phyloP scores from a whole-genome alignment of 2,113 vertebrate species.

The Cynocephalus volans region DNA sequence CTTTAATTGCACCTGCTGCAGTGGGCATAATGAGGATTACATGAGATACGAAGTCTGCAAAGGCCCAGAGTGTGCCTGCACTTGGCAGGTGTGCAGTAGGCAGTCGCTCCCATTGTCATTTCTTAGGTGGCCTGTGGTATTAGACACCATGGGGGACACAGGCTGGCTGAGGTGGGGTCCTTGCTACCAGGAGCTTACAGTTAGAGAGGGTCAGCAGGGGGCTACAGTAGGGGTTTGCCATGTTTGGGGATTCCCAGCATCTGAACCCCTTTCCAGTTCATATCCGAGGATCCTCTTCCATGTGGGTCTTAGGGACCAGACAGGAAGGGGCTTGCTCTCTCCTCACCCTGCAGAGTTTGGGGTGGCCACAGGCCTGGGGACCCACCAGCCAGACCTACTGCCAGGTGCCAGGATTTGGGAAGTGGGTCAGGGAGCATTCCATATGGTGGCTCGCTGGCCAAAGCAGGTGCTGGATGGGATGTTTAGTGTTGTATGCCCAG shows the following conservation, averaged over 20 bases:
- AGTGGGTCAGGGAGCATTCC: neutral
- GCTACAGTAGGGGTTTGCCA: neutral
- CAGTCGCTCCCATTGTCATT: neutral
- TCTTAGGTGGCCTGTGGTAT: neutral
- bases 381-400: rapidly evolving
- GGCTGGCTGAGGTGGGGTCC: neutral
- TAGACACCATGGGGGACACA: neutral
- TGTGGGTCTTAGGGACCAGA: neutral
- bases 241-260: neutral
- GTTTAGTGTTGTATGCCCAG: neutral
- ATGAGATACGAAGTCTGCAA: neutral
- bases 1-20: rapidly evolving
- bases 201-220: neutral
- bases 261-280: neutral
- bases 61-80: neutral
- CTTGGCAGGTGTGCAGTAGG: rapidly evolving
- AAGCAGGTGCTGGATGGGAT: neutral
- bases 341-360: neutral
- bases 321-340: neutral
- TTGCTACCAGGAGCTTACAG: neutral
- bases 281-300: neutral
- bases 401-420: neutral
- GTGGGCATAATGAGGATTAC: neutral
- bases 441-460: neutral
- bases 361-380: neutral